These are phyloP conservation scores for Malurus splendens DNA, from an alignment of 2,797 vertebrate genomes.

Conservation along the genomic window DNA sequence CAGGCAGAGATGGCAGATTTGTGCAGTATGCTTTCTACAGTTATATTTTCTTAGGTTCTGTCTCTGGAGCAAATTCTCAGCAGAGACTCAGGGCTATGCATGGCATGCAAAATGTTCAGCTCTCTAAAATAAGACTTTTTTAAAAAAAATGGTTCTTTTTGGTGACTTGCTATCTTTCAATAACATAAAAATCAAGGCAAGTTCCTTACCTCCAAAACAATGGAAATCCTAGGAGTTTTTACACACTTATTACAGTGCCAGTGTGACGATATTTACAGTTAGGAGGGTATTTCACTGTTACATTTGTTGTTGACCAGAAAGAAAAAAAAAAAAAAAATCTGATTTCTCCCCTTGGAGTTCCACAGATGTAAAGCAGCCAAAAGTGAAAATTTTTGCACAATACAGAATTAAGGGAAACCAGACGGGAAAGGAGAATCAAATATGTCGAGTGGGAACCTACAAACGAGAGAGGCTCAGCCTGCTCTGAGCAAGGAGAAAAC, in stretches of 20 bases:
- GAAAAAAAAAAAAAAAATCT: not conserved
- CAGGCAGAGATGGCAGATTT: not conserved
- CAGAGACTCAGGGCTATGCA: not conserved
- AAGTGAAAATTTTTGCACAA: not conserved
- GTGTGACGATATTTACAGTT: not conserved
- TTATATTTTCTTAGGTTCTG: not conserved
- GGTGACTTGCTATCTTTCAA: not conserved
- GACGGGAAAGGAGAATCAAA: not conserved
- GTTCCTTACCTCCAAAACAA: not conserved
- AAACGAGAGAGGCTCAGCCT: not conserved
- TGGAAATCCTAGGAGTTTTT: not conserved
- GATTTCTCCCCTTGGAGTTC: not conserved
- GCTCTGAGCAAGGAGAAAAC: not conserved
- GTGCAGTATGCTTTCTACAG: not conserved
- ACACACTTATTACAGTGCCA: not conserved
- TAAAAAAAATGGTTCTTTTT: not conserved
- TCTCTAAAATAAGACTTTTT: not conserved
- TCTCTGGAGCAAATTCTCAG: not conserved
- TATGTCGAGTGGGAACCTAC: not conserved
- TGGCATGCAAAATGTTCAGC: not conserved
- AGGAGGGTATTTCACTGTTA: not conserved
- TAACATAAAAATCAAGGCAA: not conserved
- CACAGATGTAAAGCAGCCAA: not conserved
- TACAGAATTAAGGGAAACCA: not conserved
- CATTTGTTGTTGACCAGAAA: not conserved